These are phyloP conservation scores for Sebastes oblongus DNA, from an alignment of 2,797 vertebrate genomes.

Conservation along the genomic window DNA sequence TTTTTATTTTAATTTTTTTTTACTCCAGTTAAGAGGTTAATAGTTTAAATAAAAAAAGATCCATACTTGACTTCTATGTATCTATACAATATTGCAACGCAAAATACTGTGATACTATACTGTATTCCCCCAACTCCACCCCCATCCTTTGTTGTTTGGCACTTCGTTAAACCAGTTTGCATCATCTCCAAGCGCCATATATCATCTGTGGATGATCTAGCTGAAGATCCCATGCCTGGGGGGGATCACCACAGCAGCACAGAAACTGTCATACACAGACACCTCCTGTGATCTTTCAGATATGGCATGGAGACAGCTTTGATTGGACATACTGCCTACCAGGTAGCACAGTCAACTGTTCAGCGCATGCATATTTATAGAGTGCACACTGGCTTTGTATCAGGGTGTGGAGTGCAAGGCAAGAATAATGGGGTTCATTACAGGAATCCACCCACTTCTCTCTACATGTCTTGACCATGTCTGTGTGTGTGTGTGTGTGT, in stretches of 20 bases:
- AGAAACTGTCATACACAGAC: conserved; percentile 55
- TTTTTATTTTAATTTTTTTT: too few relatives aligned
- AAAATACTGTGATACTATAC: too few relatives aligned
- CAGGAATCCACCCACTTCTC: conserved; percentile 52
- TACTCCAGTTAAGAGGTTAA: too few relatives aligned
- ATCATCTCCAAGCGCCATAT: conserved; percentile 43
- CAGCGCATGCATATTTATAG: conserved; percentile 66
- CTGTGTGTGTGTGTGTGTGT: too few relatives aligned
- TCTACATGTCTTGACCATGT: conserved; percentile 44
- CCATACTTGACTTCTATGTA: too few relatives aligned
- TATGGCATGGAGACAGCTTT: conserved; percentile 56
- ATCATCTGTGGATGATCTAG: conserved; percentile 39
- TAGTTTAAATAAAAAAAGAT: too few relatives aligned
- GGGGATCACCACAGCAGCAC: conserved; percentile 57
- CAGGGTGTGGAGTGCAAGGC: conserved; percentile 29
- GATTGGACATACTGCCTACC: conserved; percentile 61
- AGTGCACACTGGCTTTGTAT: conserved; percentile 36
- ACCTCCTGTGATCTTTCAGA: conserved; percentile 65
- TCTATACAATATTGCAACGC: too few relatives aligned
- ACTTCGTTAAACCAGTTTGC: conserved; percentile 55
- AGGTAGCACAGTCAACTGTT: conserved; percentile 51
- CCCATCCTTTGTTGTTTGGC: conserved; percentile 1
- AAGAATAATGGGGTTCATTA: conserved; percentile 75
- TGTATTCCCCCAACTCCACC: too few relatives aligned
- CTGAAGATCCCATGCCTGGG: conserved; percentile 54